phyloP scores from a whole-genome alignment of 2,888 invertebrate species.

The Alloplasta piceator region DNA sequence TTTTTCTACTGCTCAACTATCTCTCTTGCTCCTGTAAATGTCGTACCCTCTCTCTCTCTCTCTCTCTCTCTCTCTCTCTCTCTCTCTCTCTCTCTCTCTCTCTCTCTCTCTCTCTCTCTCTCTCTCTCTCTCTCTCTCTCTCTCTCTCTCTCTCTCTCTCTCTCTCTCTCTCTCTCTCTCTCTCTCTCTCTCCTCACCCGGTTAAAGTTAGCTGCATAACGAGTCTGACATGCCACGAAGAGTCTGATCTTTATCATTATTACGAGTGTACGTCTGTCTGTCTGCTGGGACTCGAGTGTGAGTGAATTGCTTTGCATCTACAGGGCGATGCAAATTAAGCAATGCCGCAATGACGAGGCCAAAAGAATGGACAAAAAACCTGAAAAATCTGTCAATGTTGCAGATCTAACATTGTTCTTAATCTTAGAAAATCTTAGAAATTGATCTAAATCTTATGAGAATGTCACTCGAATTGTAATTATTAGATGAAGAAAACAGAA shows the following conservation, averaged over 20 bases:
- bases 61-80: no score
- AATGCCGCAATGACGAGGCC: no score
- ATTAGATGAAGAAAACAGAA: no score
- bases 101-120: no score
- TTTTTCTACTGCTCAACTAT: no score
- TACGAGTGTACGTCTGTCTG: slow-evolving; percentile 73
- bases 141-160: neutral
- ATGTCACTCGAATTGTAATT: neutral
- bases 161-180: slow-evolving; percentile 21
- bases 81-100: no score
- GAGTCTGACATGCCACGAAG: slow-evolving; percentile 68
- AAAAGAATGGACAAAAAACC: no score
- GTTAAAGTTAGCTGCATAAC: slow-evolving; percentile 52
- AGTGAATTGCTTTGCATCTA: slow-evolving; percentile 61
- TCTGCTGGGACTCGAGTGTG: slow-evolving; percentile 55
- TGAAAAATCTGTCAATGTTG: no score
- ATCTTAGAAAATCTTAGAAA: neutral
- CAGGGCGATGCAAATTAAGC: slow-evolving; percentile 14
- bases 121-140: no score
- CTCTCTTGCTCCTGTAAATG: no score
- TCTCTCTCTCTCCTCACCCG: slow-evolving; percentile 39
- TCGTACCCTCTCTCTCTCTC: no score
- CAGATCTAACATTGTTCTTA: neutral
- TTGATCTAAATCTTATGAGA: neutral
- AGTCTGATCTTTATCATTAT: slow-evolving; percentile 75